Evolutionary conservation across 2,797 vertebrate species (phyloP).

Genomic region (Trachops cirrhosus): DNA sequence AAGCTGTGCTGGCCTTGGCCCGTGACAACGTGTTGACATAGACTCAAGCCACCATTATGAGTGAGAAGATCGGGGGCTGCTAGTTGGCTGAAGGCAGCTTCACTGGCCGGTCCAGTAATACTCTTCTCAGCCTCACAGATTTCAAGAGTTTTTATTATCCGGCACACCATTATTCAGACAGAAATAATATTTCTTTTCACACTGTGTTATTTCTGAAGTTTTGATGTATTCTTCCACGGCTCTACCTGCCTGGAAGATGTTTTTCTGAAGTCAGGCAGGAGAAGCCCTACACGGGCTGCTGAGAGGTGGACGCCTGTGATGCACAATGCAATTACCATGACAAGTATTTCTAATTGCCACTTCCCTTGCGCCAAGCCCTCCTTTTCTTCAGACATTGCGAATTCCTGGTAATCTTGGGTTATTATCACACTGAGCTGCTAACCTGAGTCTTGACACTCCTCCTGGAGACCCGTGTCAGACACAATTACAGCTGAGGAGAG

Average conservation of each 20-base stretch:
- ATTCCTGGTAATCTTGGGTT: constrained; percentile 81
- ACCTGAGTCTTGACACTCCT: constrained; percentile 79
- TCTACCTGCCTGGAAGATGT: constrained; percentile 50
- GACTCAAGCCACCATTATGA: background rate
- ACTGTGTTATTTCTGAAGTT: constrained; percentile 58
- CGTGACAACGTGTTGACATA: background rate
- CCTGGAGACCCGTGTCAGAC: constrained; percentile 80
- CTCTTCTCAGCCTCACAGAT: background rate
- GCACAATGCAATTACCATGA: constrained; percentile 79
- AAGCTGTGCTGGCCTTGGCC: background rate
- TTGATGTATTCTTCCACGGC: constrained; percentile 48
- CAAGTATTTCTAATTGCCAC: constrained; percentile 79
- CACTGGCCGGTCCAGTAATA: background rate
- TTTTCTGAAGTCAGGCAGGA: constrained; percentile 68
- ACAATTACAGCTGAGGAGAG: constrained; percentile 81
- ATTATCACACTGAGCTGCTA: constrained; percentile 77
- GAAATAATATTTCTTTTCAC: constrained; percentile 50
- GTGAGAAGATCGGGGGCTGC: background rate
- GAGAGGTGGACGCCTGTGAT: constrained; percentile 57
- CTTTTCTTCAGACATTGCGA: constrained; percentile 63
- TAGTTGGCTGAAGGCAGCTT: background rate
- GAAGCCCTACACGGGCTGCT: constrained; percentile 27
- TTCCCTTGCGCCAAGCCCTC: constrained; percentile 32
- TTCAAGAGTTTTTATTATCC: constrained; percentile 50
- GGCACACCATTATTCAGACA: constrained; percentile 55